Conservation (phyloP, 2,888 invertebrate species). For the Agonopterix alstromeriana region DNA sequence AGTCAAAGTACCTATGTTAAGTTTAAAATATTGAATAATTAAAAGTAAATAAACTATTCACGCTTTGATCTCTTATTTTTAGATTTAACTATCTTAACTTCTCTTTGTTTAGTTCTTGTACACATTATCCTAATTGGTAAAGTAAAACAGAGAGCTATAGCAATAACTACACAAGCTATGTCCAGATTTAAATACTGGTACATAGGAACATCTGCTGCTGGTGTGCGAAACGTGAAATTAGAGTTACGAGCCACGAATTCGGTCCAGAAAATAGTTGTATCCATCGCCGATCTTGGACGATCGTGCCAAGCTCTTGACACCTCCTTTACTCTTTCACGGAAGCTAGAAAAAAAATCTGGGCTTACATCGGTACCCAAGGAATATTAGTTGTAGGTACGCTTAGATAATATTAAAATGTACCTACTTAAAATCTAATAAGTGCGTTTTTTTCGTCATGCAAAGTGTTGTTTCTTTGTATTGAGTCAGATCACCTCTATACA, state of each 20-base stretch:
- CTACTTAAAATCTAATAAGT: no score
- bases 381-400: no score
- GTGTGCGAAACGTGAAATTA: constrained; percentile 53
- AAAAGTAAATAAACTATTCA: background rate
- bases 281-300: constrained; percentile 73
- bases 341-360: constrained; percentile 32
- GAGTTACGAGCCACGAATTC: constrained; percentile 75
- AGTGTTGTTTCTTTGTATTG: no score
- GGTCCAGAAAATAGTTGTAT: constrained; percentile 79
- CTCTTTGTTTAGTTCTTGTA: background rate
- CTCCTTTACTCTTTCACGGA: constrained; percentile 53
- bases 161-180: constrained; percentile 15
- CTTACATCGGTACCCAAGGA: background rate
- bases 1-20: no score
- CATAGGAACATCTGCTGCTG: constrained; percentile 63
- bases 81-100: background rate
- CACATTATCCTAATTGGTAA: background rate
- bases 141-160: background rate
- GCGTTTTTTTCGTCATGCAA: no score
- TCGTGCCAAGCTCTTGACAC: constrained; percentile 75
- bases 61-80: background rate
- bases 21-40: background rate
- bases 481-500: no score
- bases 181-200: constrained; percentile 67
- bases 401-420: no score